phyloP scores from a whole-genome alignment of 2,113 vertebrate species.

The Semicossyphus pulcher region DNA sequence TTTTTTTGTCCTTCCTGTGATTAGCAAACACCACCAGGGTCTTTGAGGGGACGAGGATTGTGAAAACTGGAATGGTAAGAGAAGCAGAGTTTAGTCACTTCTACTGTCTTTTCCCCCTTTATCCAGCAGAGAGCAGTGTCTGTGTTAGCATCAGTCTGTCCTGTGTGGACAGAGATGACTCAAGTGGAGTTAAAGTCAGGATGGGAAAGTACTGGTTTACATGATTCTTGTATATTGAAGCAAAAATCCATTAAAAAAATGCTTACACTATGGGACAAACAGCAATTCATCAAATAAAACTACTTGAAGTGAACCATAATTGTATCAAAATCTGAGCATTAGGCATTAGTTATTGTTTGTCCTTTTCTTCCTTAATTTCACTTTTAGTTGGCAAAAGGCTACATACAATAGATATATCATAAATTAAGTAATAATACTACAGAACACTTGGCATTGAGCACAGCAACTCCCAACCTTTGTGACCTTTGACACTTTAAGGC shows the following conservation, averaged over 20 bases:
- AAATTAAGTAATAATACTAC: too few relatives aligned
- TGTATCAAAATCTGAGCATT: too few relatives aligned
- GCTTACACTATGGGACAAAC: not conserved
- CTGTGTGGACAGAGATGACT: not conserved
- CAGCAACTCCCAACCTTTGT: not conserved
- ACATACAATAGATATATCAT: too few relatives aligned
- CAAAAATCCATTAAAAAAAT: too few relatives aligned
- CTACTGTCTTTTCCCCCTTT: not conserved
- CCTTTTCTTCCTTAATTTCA: too few relatives aligned
- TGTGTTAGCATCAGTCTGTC: not conserved
- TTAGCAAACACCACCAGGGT: conserved; percentile 97
- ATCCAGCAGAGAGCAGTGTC: conserved; percentile 72
- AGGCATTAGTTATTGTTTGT: too few relatives aligned
- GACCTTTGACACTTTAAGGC: not conserved
- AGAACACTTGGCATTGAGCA: too few relatives aligned
- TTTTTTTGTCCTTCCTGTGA: conserved; percentile 2
- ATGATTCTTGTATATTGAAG: too few relatives aligned
- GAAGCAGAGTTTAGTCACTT: not conserved
- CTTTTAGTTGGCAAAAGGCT: too few relatives aligned
- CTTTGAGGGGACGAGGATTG: conserved; percentile 97
- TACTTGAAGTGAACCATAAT: too few relatives aligned
- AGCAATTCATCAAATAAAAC: not conserved
- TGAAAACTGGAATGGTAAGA: conserved; percentile 98
- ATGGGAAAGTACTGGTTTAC: not conserved
- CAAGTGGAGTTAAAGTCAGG: not conserved